A percentile compares a stretch with the other conserved stretches of the same genome.
phyloP scores from a whole-genome alignment of 2,797 vertebrate species.

The Microchirus variegatus region DNA sequence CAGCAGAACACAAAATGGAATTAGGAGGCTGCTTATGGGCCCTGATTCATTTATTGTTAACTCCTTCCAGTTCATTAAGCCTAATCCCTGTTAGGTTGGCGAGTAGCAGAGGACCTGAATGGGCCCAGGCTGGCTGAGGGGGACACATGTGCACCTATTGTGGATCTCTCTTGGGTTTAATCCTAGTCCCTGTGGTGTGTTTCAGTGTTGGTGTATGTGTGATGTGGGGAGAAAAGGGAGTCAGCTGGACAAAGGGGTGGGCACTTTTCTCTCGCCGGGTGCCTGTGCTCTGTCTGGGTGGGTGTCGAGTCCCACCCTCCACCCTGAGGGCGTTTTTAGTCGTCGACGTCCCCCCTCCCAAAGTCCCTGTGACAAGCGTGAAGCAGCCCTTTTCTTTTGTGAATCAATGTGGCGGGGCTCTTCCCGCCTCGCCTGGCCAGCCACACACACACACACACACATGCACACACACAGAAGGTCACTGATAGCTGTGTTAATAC shows the following conservation, averaged over 20 bases:
- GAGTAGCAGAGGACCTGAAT: slow-evolving; percentile 90
- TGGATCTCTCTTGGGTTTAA: slow-evolving; percentile 84
- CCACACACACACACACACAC: slow-evolving; percentile 43
- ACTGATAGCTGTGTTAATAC: slow-evolving; percentile 75
- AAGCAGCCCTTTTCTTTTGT: slow-evolving; percentile 79
- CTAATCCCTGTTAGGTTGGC: slow-evolving; percentile 92
- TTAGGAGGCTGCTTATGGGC: slow-evolving; percentile 87
- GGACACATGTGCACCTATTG: slow-evolving; percentile 91
- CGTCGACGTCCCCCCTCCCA: slow-evolving; percentile 13
- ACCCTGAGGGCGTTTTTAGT: slow-evolving; percentile 29
- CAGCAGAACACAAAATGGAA: slow-evolving; percentile 88
- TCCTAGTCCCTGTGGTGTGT: slow-evolving; percentile 81
- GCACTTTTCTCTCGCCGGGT: slow-evolving; percentile 40
- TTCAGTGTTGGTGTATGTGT: slow-evolving; percentile 52
- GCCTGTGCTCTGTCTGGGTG: slow-evolving; percentile 32
- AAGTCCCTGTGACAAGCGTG: slow-evolving; percentile 72
- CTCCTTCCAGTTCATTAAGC: slow-evolving; percentile 97
- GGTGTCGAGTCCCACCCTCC: slow-evolving; percentile 44
- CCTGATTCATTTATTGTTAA: slow-evolving; percentile 94
- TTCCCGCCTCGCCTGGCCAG: slow-evolving; percentile 33
- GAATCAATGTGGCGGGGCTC: slow-evolving; percentile 71
- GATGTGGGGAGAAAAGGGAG: slow-evolving; percentile 41
- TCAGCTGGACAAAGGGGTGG: slow-evolving; percentile 55
- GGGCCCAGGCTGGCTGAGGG: slow-evolving; percentile 77
- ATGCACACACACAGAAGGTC: slow-evolving; percentile 36